Conservation (phyloP, 1,140 invertebrate genomes). For the Saccostrea echinata region DNA sequence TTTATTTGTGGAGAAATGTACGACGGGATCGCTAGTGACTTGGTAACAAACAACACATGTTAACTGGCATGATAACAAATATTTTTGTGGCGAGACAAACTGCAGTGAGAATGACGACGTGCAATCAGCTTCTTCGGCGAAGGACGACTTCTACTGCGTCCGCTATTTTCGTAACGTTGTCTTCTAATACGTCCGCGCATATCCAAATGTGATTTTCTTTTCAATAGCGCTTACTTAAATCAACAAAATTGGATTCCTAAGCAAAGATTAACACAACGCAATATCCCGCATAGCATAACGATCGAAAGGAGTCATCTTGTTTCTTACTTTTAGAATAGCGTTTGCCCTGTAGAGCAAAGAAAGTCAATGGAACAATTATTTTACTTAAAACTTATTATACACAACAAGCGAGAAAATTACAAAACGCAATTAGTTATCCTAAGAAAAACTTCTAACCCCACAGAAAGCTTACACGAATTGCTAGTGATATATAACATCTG, state of each 20-base stretch:
- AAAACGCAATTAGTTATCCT: not conserved
- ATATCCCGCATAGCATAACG: not conserved
- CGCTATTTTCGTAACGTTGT: not conserved
- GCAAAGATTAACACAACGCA: no score
- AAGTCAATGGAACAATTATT: slow-evolving; percentile 7
- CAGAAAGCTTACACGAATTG: slow-evolving; percentile 5
- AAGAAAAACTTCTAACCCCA: slow-evolving; percentile 7
- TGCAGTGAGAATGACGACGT: not conserved
- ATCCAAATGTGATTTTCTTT: no score
- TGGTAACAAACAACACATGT: slow-evolving; percentile 26
- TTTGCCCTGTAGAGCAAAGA: not conserved
- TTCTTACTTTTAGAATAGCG: not conserved
- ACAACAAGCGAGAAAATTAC: not conserved
- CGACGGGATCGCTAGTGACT: not conserved
- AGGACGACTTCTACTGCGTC: not conserved
- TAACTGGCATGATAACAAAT: slow-evolving; percentile 14
- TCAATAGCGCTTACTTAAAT: not conserved
- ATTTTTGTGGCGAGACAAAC: not conserved
- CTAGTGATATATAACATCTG: not conserved
- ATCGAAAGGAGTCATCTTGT: not conserved
- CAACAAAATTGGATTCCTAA: not conserved
- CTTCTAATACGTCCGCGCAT: not conserved
- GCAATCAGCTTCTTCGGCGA: not conserved
- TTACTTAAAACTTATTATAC: slow-evolving; percentile 5
- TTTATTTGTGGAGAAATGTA: not conserved